Base-by-base conservation (phyloP, 2,888 invertebrate genomes). In the Dyspetes luteomarginatus region DNA sequence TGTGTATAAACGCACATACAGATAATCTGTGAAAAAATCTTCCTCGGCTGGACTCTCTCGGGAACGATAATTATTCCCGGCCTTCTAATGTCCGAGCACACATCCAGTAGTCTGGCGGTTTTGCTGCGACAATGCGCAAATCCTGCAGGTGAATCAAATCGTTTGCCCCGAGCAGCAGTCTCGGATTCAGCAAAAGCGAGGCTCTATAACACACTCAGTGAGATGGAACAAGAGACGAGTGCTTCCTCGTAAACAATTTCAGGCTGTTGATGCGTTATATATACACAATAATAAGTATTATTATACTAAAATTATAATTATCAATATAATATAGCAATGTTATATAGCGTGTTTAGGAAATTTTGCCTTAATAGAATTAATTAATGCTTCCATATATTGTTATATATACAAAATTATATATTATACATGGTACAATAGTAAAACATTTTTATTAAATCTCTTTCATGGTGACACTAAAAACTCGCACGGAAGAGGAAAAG, bases 11-110 rank as follows among this genome's bases (percentile, higher is more conserved):
- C n/a, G n/a, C 2, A 36, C n/a, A 87, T 86, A 22, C 94, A 96
- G 93, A 94, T 95, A 43, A 93, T 95, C 26, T 95, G 95, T 86
- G 95, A 95, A 86, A 94, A 94, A 84, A 93, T 95, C 84, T 95
- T 95, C 89, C 92, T 95, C 41, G 95, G 95, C 0, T 95, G 94
- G 95, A 93, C 94, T 26, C 92, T 94, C 87, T 94, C 94, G 0
- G 94, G 94, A 43, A 93, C 93, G 43, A 91, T 95, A 50, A 93
- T 95, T 85, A 93, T 95, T 78, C 94, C 95, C 15, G 95, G 95
- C 0, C 87, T 95, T 73, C 89, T 95, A 24, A 93, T 95, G 92
- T 94, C 94, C 0, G 93, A 93, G 67, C 93, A 93, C 80, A 94
- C 95, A 0, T 94, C 95, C 0, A 93, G 93, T 12, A 93, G 93